These are phyloP conservation scores for Amniataba percoides DNA, from an alignment of 2,797 vertebrate species.

Conservation along the genomic window DNA sequence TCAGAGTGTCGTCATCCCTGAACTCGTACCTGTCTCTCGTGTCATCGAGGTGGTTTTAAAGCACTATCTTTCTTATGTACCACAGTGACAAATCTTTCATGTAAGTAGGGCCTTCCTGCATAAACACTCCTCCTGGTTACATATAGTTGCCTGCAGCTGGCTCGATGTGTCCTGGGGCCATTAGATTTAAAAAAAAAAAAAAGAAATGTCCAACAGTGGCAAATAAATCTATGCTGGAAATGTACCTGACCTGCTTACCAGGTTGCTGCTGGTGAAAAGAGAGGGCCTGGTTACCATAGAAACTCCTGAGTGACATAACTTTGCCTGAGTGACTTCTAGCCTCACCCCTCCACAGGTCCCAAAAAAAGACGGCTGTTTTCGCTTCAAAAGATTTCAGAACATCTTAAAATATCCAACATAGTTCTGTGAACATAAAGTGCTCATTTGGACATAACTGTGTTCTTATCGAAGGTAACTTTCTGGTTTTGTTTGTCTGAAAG, in stretches of 20 bases:
- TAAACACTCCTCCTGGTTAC: conserved; percentile 10
- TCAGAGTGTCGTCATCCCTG: background rate
- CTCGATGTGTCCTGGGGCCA: conserved; percentile 14
- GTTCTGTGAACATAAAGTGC: background rate
- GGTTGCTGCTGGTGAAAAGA: conserved; percentile 34
- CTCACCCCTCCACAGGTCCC: conserved; percentile 26
- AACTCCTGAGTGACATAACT: conserved; percentile 59
- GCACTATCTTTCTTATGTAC: background rate
- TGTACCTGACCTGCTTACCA: conserved; percentile 51
- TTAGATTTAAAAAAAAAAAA: background rate
- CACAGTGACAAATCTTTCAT: background rate
- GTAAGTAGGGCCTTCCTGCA: background rate
- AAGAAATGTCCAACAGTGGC: conserved; percentile 24
- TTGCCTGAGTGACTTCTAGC: conserved; percentile 34
- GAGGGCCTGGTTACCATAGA: conserved; percentile 58
- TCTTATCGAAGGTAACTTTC: background rate
- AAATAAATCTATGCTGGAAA: conserved; percentile 35
- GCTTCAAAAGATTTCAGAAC: background rate
- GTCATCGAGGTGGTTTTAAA: conserved; percentile 3
- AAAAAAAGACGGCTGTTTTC: conserved; percentile 23
- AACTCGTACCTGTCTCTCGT: background rate
- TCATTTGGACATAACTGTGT: background rate
- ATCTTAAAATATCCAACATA: background rate
- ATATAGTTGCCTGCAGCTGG: conserved; percentile 26
- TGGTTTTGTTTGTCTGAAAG: too few relatives aligned